Base-by-base conservation (phyloP, 2,797 vertebrate genomes). In the Crenichthys baileyi region DNA sequence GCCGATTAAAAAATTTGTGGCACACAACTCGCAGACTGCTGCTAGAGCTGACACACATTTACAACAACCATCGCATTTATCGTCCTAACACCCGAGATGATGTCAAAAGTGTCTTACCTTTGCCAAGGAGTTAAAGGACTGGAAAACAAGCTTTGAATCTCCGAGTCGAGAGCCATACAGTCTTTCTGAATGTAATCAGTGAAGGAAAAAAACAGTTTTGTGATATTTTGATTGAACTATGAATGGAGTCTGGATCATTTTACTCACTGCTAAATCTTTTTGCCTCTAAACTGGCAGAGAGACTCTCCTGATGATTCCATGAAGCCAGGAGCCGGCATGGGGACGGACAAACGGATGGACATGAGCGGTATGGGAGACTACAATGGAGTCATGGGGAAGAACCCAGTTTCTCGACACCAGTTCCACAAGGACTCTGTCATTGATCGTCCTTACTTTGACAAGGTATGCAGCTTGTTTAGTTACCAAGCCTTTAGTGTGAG, bases 401-500 rank as follows among this genome's bases (percentile, higher is more conserved):
- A 95, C 88, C 94, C 96, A 22, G 94, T 94, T 72, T 94, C 97
- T 88, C 96, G 97, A 84, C 97, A 97, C 91, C 97, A 96, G 83
- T 95, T 97, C 94, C 96, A 97, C 96, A 99, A 98, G 96, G 98
- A 99, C 90, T 95, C 97, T 92, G 93, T 96, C 93, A 96, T 97
- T 94, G 98, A 99, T 84, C 97, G 97, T 94, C 92, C 97, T 94
- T 99, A 97, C 86, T 98, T 97, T 79, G 98, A 99, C 93, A 99
- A 99, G 98, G 98, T 98, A 80, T 7, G 31, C 70, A 53, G 36
- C 67, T 29, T 13, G 22, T n/a, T 26, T 26, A 50, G 53, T 58
- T 44, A 5, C 11, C 4, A 31, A 61, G 48, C 18, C 56, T 29
- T 26, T 44, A 15, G 60, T 65, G 46, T 65, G 31, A 29, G 11